Base-by-base conservation (phyloP, 1,140 invertebrate species). In the Drosophila rufa region DNA sequence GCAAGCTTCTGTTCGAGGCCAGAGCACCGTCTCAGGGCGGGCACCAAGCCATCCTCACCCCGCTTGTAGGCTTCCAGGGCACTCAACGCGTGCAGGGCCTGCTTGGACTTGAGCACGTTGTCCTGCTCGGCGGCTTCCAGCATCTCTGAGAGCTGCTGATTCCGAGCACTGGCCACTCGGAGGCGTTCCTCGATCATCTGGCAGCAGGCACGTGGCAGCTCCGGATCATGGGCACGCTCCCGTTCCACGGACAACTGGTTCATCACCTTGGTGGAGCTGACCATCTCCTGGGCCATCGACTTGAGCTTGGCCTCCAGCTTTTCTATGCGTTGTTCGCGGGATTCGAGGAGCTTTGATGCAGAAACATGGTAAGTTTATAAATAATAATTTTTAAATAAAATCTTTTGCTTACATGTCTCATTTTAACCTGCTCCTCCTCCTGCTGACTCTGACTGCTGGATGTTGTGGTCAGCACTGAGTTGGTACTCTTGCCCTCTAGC, bases 111-210 rank as follows among this genome's bases (percentile, higher is more conserved):
- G 0, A 92, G 43, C 3, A 86, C 79, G 40, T 92, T 93, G 27
- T 93, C 92, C 64, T 93, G 91, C 50, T 93, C 92, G 25, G 79
- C 53, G n/a, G 65, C 65, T n/a, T 92, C 87, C 1, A 93, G 59
- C 79, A 92, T 79, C 59, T 92, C 91, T 1, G 92, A 77, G 0
- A 93, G 67, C 62, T 93, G 87, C 48, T 80, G 75, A 4, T 65
- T 64, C 1, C 86, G 71, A 9, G 62, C 64, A 56, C 80, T 87
- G 12, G 82, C 58, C 7, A 57, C 78, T 3, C 73, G 78, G 0
- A 93, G 75, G 11, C 83, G 73, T 38, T 84, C 79, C 66, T 93
- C 90, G 3, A 91, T 80, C 4, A 83, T 48, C 58, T 91, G 73
- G 25, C 92, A 93, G 48, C 91, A 93, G 9, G 82, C 62, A 0